Base-by-base conservation (phyloP, 2,797 vertebrate species). In the Odontamblyopus rebecca region DNA sequence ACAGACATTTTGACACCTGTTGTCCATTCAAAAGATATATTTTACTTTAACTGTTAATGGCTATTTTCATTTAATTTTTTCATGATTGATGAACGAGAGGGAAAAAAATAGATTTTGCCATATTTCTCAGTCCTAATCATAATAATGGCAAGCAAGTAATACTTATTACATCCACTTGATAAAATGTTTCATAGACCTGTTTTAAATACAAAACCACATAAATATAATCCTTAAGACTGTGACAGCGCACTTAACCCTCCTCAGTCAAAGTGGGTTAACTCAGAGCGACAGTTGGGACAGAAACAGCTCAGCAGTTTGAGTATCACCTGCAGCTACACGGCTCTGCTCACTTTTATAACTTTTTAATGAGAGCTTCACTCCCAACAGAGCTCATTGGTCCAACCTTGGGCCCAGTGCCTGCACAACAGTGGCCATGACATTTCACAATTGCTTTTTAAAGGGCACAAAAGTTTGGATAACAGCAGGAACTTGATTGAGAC, bases 351-450 rank as follows among this genome's bases (percentile, higher is more conserved):
- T 63, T 41, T 70, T 38, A 76, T 80, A 67, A 85, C 61, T 79
- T 88, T 90, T 88, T 91, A 88, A 91, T 89, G 81, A 87, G 80
- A 56, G 50, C 6, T 16, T 60, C 62, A 77, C 85, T 89, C 82
- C 86, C 82, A 75, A 54, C 86, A 80, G 84, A 87, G 86, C 80
- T 70, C 74, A 53, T 72, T 29, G 19, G 73, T 69, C 75, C 79
- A 78, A 82, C 81, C 78, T 85, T 76, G 67, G 64, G 51, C 68
- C 41, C 9, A 77, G 56, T 35, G 48, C 78, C 78, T 82, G 68
- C 2, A 73, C 73, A 84, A 84, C 77, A 80, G 82, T 71, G 70
- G 80, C 68, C 77, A 54, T 91, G 90, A 88, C 87, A 89, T 91
- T 90, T 88, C 48, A 70, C 38, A 82, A 83, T 78, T 77, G 75